Percentiles rank a stretch among this genome's conserved stretches.
Conservation (phyloP, 2,113 vertebrate species). For the Dascyllus trimaculatus region DNA sequence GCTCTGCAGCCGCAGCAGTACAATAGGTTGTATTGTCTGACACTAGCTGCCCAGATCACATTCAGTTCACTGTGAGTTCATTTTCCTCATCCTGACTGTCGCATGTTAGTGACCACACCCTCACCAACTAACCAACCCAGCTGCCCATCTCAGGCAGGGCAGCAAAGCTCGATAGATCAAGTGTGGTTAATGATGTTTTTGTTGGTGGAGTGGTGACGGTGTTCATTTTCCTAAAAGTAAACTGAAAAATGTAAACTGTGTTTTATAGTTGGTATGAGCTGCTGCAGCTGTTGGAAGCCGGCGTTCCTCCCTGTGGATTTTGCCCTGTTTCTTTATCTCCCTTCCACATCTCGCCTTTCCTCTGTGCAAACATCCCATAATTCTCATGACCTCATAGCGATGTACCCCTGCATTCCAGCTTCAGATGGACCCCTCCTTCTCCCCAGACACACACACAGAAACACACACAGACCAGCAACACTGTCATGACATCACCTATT, state of each 20-base stretch:
- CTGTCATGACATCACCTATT: conserved; percentile 59
- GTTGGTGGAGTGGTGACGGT: background rate
- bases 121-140: conserved; percentile 23
- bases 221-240: background rate
- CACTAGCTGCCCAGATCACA: conserved; percentile 69
- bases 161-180: conserved; percentile 1
- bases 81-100: conserved; percentile 72
- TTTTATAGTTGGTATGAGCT: conserved; percentile 5
- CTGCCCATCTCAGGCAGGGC: background rate
- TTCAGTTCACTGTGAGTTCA: conserved; percentile 76
- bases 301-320: conserved; percentile 32
- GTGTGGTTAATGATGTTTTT: background rate
- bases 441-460: conserved; percentile 16
- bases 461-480: conserved; percentile 12
- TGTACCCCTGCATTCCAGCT: conserved; percentile 66
- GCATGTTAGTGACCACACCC: conserved; percentile 66
- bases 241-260: conserved; percentile 16
- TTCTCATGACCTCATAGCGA: conserved; percentile 80
- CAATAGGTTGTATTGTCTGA: conserved; percentile 80
- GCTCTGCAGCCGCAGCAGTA: conserved; percentile 59
- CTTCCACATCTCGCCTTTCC: conserved; percentile 52
- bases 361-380: conserved; percentile 72
- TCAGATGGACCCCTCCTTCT: conserved; percentile 49
- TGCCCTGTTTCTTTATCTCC: conserved; percentile 18
- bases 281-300: conserved; percentile 38